Conservation (phyloP, 2,888 invertebrate species). For the Alentia gelatinosa region DNA sequence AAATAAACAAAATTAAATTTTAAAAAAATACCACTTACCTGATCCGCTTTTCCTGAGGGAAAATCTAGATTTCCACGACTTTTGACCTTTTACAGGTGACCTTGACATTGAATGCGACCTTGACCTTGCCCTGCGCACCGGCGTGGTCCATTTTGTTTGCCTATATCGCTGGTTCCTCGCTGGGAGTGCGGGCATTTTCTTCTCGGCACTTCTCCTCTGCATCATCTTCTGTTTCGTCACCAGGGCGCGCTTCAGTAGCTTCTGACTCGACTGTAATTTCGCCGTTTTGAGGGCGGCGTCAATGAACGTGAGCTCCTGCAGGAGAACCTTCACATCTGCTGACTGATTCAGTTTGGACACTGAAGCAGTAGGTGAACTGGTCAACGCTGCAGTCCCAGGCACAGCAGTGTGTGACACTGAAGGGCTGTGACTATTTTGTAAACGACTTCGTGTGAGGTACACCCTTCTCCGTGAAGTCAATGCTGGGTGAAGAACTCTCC, state of each 20-base stretch:
- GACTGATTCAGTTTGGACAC: not conserved
- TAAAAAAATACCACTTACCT: not conserved
- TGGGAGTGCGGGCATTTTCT: not conserved
- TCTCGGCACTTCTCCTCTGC: not conserved
- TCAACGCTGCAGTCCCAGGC: not conserved
- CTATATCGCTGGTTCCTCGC: not conserved
- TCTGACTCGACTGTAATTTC: constrained; percentile 22
- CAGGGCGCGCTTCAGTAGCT: not conserved
- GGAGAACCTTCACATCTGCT: not conserved
- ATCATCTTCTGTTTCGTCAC: constrained; percentile 14
- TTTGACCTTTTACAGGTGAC: not conserved
- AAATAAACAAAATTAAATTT: too few relatives aligned
- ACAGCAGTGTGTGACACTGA: not conserved
- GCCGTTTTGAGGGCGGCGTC: constrained; percentile 27
- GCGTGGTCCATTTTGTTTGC: not conserved
- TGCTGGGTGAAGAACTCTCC: not conserved
- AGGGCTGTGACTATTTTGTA: not conserved
- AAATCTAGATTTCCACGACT: constrained; percentile 1
- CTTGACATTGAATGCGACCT: not conserved
- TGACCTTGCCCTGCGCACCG: not conserved
- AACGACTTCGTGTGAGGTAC: not conserved
- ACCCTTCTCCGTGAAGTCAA: not conserved
- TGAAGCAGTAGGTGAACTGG: not conserved
- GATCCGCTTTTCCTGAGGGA: not conserved
- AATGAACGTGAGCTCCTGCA: not conserved